Evolutionary conservation across 2,797 vertebrate genomes (phyloP), one percentile per base, ranked within the genome.

Genomic region (Crypturellus tataupa): DNA sequence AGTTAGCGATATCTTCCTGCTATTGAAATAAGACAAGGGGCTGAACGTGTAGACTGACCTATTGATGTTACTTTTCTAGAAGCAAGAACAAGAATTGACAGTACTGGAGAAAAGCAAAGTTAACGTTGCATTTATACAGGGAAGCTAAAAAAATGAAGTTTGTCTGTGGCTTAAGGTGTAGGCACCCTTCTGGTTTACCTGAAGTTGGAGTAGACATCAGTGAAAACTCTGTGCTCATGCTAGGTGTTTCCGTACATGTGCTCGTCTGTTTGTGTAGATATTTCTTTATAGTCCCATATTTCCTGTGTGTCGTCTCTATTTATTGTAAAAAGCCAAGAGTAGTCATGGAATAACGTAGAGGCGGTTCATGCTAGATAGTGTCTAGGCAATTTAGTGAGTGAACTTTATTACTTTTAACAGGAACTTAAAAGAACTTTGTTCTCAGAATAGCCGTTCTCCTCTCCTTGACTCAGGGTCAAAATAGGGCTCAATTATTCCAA

Each of bases 331-430:
- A 85, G 10, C 9, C 53, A 83, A 2, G 25, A 1, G 0, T 90
- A 35, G 4, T 59, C 20, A 4, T 19, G 19, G 35, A 37, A 17
- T 56, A 51, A 60, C 8, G 63, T 44, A 65, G 42, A 56, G 7
- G 24, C 35, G 8, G 29, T 80, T 68, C 62, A 75, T 95, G 23
- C 29, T 60, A 20, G 51, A 3, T 90, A 14, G 81, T 31, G 94
- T 87, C 23, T 70, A 44, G 53, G 35, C 27, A 53, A 31, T 23
- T 42, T 49, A 40, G 24, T 64, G 24, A 33, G 17, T 87, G 44
- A 56, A 39, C 33, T 92, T 86, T 59, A 67, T 63, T 87, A 84
- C 78, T 87, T 90, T 85, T 67, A 87, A 77, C 51, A 71, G 75
- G 35, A 80, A 64, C 67, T 65, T 81, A 42, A 53, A 53, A 64